A percentile compares a stretch with the other conserved stretches of the same genome.
Conservation (phyloP, 2,113 vertebrate genomes). For the Eurystomus gularis region DNA sequence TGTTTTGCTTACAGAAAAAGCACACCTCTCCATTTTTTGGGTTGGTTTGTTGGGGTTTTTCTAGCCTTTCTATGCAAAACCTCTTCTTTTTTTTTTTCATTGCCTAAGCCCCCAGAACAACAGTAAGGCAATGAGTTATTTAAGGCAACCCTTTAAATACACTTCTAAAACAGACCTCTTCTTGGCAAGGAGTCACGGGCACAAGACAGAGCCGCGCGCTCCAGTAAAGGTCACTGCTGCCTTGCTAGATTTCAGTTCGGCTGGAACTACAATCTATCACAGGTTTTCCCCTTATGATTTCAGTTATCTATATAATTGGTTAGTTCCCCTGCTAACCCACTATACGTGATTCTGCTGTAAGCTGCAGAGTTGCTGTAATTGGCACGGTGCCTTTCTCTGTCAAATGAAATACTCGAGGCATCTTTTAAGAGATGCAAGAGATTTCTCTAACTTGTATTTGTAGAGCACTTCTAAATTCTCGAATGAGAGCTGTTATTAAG, state of each 20-base stretch:
- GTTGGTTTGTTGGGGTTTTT: neutral
- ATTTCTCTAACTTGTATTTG: neutral
- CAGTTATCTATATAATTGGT: neutral
- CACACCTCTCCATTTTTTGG: neutral
- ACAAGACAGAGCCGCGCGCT: neutral
- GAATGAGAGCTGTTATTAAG: neutral
- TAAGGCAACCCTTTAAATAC: neutral
- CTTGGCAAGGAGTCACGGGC: neutral
- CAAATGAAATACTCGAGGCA: neutral
- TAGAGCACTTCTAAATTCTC: neutral
- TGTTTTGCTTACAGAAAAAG: neutral
- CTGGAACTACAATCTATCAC: neutral
- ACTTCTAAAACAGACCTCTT: neutral
- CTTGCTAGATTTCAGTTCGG: neutral
- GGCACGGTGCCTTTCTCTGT: neutral
- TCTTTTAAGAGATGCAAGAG: neutral
- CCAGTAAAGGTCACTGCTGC: neutral
- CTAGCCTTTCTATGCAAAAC: neutral
- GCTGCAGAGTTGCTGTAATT: neutral
- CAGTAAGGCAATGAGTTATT: neutral
- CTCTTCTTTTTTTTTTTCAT: neutral
- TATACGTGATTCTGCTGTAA: accelerated
- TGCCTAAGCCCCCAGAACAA: neutral
- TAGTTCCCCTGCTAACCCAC: neutral
- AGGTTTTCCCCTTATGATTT: neutral